phyloP scores from a whole-genome alignment of 1,140 invertebrate species.

The Drosophila elegans region DNA sequence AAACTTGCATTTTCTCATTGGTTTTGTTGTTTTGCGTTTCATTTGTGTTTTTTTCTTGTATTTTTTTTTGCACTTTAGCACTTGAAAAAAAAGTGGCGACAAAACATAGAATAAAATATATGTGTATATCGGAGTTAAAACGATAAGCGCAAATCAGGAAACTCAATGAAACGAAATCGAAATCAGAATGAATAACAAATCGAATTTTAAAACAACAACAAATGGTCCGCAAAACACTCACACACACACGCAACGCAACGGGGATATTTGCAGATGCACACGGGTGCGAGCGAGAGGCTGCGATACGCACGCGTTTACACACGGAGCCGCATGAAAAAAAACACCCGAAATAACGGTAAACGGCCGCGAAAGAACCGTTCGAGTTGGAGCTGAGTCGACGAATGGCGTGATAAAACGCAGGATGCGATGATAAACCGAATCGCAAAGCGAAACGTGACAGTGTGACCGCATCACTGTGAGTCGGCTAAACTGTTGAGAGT shows the following conservation, averaged over 20 bases:
- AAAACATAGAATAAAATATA: slow-evolving; percentile 33
- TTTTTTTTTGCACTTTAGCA: slow-evolving; percentile 36
- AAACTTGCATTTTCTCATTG: slow-evolving; percentile 10
- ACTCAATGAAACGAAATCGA: neutral
- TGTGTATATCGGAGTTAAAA: neutral
- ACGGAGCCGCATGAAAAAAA: slow-evolving; percentile 10
- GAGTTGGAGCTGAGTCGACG: slow-evolving; percentile 1
- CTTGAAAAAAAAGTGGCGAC: slow-evolving; percentile 69
- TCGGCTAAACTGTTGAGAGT: too few species aligned
- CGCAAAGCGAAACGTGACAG: too few species aligned
- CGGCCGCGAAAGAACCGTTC: slow-evolving; percentile 13
- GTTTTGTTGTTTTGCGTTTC: slow-evolving; percentile 15
- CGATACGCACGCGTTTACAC: slow-evolving; percentile 9
- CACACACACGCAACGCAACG: neutral
- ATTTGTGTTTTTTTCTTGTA: neutral
- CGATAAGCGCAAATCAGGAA: neutral
- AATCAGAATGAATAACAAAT: neutral
- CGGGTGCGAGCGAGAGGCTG: slow-evolving; percentile 11
- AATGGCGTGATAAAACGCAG: slow-evolving; percentile 3
- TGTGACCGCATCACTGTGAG: too few species aligned
- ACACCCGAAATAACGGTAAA: slow-evolving; percentile 9
- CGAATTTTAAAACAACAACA: slow-evolving; percentile 4
- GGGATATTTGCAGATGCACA: neutral
- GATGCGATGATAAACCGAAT: neutral
- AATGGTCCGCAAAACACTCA: slow-evolving; percentile 8